Evolutionary conservation across 2,888 invertebrate genomes (phyloP).

Genomic region (Tigriopus californicus): DNA sequence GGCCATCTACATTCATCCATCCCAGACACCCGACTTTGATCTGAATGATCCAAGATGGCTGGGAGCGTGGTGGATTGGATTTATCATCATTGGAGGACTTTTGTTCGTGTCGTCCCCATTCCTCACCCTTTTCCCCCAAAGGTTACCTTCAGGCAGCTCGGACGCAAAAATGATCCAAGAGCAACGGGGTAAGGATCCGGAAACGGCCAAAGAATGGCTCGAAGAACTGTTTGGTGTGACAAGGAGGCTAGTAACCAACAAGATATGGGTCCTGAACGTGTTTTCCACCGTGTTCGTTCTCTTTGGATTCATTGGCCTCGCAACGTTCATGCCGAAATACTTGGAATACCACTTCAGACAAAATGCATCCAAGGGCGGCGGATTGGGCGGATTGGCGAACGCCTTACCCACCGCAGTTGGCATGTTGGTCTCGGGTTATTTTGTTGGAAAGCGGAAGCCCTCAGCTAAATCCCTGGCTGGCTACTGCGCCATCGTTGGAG

Average conservation of each 20-base stretch:
- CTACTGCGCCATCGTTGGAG: constrained; percentile 19
- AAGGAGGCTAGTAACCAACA: constrained; percentile 26
- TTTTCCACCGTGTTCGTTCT: constrained; percentile 30
- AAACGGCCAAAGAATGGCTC: background rate
- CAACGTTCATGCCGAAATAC: constrained; percentile 35
- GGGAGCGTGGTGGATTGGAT: constrained; percentile 36
- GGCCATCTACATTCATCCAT: constrained; percentile 23
- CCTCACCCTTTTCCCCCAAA: constrained; percentile 2
- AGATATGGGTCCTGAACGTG: constrained; percentile 29
- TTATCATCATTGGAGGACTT: background rate
- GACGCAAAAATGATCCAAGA: constrained; percentile 1
- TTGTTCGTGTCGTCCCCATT: background rate
- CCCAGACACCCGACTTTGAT: constrained; percentile 23
- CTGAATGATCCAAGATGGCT: constrained; percentile 32
- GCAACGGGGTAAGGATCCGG: background rate
- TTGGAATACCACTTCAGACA: constrained; percentile 33
- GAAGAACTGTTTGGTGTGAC: constrained; percentile 24
- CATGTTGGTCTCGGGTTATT: background rate
- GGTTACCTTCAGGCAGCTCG: background rate
- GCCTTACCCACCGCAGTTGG: background rate
- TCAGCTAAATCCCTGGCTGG: background rate
- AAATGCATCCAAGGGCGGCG: constrained; percentile 35
- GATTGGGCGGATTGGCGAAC: background rate
- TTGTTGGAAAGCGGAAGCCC: background rate
- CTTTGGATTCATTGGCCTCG: constrained; percentile 29